phyloP scores from a whole-genome alignment of 2,888 invertebrate species.

The Drosophila demipolita region DNA sequence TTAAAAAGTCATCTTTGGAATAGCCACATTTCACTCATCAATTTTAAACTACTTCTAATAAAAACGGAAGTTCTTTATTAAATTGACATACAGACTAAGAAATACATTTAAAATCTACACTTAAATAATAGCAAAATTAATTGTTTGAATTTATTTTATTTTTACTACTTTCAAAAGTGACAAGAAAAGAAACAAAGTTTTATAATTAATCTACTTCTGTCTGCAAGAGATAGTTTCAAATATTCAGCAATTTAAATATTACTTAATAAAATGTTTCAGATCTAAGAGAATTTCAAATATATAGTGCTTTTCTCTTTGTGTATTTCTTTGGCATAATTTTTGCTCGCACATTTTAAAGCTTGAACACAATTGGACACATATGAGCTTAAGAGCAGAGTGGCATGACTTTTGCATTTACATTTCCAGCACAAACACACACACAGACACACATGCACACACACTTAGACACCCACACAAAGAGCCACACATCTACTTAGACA shows the following conservation, averaged over 20 bases:
- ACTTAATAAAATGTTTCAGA: background rate
- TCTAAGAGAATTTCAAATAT: slow-evolving; percentile 25
- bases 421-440: slow-evolving; percentile 28
- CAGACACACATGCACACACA: slow-evolving; percentile 13
- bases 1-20: background rate
- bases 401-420: slow-evolving; percentile 76
- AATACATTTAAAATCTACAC: background rate
- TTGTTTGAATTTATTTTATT: background rate
- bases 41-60: background rate
- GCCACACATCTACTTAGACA: slow-evolving; percentile 17
- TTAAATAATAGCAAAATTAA: background rate
- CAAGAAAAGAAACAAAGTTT: background rate
- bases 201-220: background rate
- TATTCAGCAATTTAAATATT: background rate
- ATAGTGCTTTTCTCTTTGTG: background rate
- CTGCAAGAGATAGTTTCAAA: background rate
- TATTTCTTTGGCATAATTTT: slow-evolving; percentile 34
- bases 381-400: slow-evolving; percentile 35
- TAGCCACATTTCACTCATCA: background rate
- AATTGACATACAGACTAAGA: background rate
- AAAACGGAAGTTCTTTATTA: background rate
- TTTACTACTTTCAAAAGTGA: background rate
- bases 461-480: slow-evolving; percentile 8
- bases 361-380: slow-evolving; percentile 67
- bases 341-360: slow-evolving; percentile 75